These are phyloP conservation scores for Ciconia maguari DNA, from an alignment of 2,113 vertebrate species.

Conservation along the genomic window DNA sequence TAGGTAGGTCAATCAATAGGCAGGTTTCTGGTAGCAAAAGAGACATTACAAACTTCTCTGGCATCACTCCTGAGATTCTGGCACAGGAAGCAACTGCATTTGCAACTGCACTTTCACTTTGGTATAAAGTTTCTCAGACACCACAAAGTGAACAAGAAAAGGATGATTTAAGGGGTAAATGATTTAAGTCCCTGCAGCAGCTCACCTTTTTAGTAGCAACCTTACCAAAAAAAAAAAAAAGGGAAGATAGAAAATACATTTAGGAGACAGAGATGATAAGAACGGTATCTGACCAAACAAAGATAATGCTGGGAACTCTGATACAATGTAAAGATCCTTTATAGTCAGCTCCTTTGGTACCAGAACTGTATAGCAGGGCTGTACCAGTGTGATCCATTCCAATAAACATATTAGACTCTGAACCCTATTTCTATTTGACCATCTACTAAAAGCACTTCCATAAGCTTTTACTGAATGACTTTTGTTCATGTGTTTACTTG, in stretches of 20 bases:
- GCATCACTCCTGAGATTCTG: not conserved
- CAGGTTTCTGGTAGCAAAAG: not conserved
- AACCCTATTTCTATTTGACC: not conserved
- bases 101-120: not conserved
- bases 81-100: not conserved
- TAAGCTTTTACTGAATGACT: not conserved
- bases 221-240: not conserved
- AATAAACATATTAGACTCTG: not conserved
- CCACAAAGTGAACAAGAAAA: not conserved
- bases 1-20: not conserved
- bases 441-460: not conserved
- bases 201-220: not conserved
- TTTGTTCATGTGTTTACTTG: constrained; percentile 7
- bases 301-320: not conserved
- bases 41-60: not conserved
- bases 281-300: not conserved
- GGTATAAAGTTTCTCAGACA: not conserved
- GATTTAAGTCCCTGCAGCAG: not conserved
- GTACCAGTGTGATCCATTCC: not conserved
- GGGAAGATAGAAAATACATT: not conserved
- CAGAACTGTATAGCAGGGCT: not conserved
- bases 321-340: not conserved
- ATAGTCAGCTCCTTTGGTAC: not conserved
- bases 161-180: not conserved
- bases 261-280: not conserved